These are phyloP conservation scores for Herpetotheres cachinnans DNA, from an alignment of 2,113 vertebrate species.

Conservation along the genomic window DNA sequence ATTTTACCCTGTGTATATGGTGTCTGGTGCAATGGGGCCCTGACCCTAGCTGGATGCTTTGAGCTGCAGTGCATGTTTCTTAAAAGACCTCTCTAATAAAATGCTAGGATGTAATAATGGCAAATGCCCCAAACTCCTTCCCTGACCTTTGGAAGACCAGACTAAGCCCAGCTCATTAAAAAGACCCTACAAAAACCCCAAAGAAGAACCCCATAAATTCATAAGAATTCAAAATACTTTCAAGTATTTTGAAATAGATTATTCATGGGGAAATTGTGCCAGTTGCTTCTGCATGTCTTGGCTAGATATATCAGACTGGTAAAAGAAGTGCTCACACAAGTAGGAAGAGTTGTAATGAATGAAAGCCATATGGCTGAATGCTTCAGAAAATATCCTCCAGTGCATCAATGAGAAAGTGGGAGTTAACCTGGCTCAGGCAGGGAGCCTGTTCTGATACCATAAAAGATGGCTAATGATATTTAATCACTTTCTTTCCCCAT, in stretches of 20 bases:
- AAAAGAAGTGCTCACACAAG: neutral
- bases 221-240: neutral
- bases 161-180: neutral
- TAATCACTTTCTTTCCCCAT: conserved; percentile 20
- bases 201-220: neutral
- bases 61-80: neutral
- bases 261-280: neutral
- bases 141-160: neutral
- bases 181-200: neutral
- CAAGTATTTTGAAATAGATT: neutral
- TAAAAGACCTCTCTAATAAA: neutral
- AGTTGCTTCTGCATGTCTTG: neutral
- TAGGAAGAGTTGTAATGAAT: neutral
- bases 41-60: neutral
- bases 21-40: neutral
- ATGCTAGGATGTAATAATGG: neutral
- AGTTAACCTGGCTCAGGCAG: conserved; percentile 11
- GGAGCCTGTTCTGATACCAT: neutral
- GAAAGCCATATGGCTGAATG: neutral
- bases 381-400: conserved; percentile 18
- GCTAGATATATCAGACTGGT: neutral
- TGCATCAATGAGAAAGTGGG: conserved; percentile 11
- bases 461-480: conserved; percentile 23
- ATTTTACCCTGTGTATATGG: neutral
- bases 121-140: neutral